Evolutionary conservation across 1,140 invertebrate genomes (phyloP).

Genomic region (Drosophila biarmipes): DNA sequence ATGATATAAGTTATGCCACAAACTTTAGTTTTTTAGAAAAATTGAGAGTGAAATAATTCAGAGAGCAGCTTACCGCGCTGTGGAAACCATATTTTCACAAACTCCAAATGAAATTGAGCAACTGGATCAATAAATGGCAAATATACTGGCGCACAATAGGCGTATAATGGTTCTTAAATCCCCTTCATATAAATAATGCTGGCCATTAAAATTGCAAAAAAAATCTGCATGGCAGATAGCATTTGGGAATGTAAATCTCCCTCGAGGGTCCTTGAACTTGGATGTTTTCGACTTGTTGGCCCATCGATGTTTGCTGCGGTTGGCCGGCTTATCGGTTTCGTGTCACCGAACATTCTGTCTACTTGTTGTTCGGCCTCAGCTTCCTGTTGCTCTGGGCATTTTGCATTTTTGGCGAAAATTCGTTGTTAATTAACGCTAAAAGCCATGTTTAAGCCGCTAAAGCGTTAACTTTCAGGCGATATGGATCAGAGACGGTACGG

Average conservation of each 20-base stretch:
- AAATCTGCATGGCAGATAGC: slow-evolving; percentile 4
- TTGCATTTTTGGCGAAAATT: slow-evolving; percentile 74
- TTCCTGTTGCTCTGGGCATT: slow-evolving; percentile 52
- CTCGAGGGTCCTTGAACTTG: slow-evolving; percentile 42
- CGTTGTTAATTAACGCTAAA: slow-evolving; percentile 83
- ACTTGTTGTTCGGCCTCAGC: slow-evolving; percentile 55
- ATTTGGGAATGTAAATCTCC: slow-evolving; percentile 22
- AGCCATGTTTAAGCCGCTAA: slow-evolving; percentile 81
- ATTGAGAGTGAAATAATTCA: too few relatives aligned
- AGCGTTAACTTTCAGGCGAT: slow-evolving; percentile 80
- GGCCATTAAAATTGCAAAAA: slow-evolving; percentile 7
- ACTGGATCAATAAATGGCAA: neutral
- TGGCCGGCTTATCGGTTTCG: slow-evolving; percentile 55
- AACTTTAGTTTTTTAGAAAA: too few relatives aligned
- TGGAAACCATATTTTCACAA: neutral
- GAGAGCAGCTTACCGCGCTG: neutral
- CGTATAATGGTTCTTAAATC: neutral
- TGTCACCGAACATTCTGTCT: slow-evolving; percentile 74
- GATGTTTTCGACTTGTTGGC: slow-evolving; percentile 43
- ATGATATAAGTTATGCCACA: neutral
- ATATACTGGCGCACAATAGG: slow-evolving; percentile 1
- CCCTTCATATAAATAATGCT: slow-evolving; percentile 5
- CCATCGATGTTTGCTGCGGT: slow-evolving; percentile 38
- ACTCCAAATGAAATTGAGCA: neutral
- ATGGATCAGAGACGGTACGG: slow-evolving; percentile 63